Evolutionary conservation across 2,888 invertebrate genomes (phyloP).

Genomic region (Habrosyne pyritoides): DNA sequence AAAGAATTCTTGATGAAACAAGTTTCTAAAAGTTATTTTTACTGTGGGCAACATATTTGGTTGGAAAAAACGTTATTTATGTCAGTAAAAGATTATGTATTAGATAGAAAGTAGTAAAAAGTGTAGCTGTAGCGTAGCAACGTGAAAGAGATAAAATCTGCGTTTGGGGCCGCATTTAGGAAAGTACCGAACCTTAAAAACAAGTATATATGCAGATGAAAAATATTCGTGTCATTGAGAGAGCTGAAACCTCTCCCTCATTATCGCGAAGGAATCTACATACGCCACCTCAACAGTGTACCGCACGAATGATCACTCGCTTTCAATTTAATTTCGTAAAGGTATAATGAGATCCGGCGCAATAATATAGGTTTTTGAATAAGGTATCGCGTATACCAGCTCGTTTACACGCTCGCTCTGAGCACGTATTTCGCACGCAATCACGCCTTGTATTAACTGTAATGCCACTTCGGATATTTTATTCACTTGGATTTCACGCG

Average conservation of each 20-base stretch:
- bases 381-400: conserved; percentile 15
- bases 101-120: conserved; percentile 5
- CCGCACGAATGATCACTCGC: conserved; percentile 48
- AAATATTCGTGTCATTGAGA: conserved; percentile 18
- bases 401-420: conserved; percentile 14
- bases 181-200: background rate
- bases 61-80: background rate
- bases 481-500: background rate
- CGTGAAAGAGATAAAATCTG: conserved; percentile 2
- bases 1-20: background rate
- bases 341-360: conserved; percentile 49
- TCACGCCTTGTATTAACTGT: conserved; percentile 25
- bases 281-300: conserved; percentile 11
- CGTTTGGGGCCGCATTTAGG: conserved; percentile 3
- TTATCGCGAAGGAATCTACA: conserved; percentile 22
- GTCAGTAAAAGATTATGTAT: background rate
- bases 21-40: background rate
- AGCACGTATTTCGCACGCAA: conserved; percentile 29
- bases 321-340: conserved; percentile 48
- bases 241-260: conserved; percentile 23
- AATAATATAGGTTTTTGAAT: conserved; percentile 53
- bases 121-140: background rate
- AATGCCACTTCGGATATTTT: background rate
- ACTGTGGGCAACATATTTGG: background rate
- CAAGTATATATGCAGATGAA: conserved; percentile 10